Percentiles rank a stretch among this genome's conserved stretches.
phyloP scores from a whole-genome alignment of 2,797 vertebrate genomes.

The Chaunax sp. region DNA sequence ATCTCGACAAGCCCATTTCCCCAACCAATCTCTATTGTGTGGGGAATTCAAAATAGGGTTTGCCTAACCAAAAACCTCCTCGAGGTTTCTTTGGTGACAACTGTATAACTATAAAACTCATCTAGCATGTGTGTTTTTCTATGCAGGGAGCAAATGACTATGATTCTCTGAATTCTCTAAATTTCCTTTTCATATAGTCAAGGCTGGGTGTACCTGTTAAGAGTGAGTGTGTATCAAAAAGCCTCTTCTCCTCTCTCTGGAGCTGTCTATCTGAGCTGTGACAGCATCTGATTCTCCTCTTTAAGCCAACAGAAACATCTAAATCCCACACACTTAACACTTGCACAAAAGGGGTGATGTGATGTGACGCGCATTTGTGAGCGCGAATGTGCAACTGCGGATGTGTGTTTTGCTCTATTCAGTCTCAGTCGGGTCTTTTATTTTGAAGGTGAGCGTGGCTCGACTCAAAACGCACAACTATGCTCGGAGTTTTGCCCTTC shows the following conservation, averaged over 20 bases:
- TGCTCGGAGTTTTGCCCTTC: constrained; percentile 76
- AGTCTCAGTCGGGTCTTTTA: constrained; percentile 66
- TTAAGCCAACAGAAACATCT: constrained; percentile 79
- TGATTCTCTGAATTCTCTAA: constrained; percentile 72
- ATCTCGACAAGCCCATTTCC: constrained; percentile 68
- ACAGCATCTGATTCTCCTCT: constrained; percentile 75
- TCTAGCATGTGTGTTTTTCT: constrained; percentile 42
- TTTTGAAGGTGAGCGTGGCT: constrained; percentile 76
- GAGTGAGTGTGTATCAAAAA: constrained; percentile 60
- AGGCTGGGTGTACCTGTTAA: constrained; percentile 63
- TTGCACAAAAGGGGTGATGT: constrained; percentile 71
- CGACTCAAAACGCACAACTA: constrained; percentile 78
- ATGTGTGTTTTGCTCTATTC: constrained; percentile 64
- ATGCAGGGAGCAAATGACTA: constrained; percentile 63
- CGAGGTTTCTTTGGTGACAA: constrained; percentile 61
- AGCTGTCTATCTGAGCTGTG: constrained; percentile 70
- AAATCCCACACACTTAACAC: constrained; percentile 81
- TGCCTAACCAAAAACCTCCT: constrained; percentile 71
- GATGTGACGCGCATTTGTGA: constrained; percentile 46
- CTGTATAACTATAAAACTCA: constrained; percentile 58
- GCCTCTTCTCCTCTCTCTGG: constrained; percentile 57
- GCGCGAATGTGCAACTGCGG: constrained; percentile 29
- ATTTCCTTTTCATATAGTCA: constrained; percentile 66
- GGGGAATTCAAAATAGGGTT: constrained; percentile 71
- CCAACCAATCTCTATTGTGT: constrained; percentile 71